phyloP scores from a whole-genome alignment of 2,113 vertebrate species.

The Eulemur macaco region DNA sequence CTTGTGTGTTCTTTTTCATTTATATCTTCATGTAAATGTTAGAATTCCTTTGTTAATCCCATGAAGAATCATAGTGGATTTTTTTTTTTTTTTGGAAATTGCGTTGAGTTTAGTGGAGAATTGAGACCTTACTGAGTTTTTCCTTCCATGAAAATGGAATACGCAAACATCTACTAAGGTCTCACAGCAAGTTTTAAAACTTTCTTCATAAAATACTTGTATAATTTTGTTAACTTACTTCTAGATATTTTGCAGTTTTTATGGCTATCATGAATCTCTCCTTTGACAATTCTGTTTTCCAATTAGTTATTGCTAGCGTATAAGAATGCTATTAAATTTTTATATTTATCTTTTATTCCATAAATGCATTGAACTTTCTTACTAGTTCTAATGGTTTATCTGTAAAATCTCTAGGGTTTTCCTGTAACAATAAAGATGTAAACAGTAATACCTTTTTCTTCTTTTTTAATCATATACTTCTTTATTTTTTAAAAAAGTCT shows the following conservation, averaged over 20 bases:
- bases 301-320: neutral
- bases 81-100: neutral
- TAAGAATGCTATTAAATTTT: neutral
- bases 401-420: neutral
- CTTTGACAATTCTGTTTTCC: neutral
- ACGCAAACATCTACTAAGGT: neutral
- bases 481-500: neutral
- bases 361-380: constrained; percentile 11
- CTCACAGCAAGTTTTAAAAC: neutral
- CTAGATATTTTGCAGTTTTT: neutral
- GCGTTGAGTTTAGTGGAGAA: neutral
- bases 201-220: neutral
- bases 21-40: neutral
- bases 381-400: neutral
- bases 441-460: neutral
- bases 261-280: neutral
- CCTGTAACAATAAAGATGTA: neutral
- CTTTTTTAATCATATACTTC: neutral
- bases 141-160: neutral
- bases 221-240: neutral
- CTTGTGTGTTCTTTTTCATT: neutral
- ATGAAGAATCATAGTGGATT: neutral
- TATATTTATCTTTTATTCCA: neutral
- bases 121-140: neutral
- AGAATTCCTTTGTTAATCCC: neutral